A percentile compares a stretch with the other conserved stretches of the same genome.
Evolutionary conservation across 1,140 invertebrate genomes (phyloP).

Genomic region (Camponotus pennsylvanicus): DNA sequence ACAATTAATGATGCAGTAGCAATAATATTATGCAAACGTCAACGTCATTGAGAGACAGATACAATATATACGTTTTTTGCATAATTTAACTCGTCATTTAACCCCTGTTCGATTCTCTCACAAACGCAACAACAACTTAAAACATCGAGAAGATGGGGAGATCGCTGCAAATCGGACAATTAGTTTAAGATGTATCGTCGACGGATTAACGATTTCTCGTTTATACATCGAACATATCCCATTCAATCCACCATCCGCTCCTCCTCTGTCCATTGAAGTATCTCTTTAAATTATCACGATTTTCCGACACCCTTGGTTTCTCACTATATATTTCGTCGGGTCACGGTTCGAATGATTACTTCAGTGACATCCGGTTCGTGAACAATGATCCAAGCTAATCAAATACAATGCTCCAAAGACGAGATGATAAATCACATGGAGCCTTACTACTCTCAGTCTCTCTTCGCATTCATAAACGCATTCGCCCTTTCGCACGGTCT

Average conservation of each 20-base stretch:
- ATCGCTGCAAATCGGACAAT: conserved; percentile 78
- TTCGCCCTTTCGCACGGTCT: conserved; percentile 30
- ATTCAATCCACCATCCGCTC: not conserved
- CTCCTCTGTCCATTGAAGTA: not conserved
- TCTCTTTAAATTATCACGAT: conserved; percentile 30
- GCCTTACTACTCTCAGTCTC: conserved; percentile 38
- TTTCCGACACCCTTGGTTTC: not conserved
- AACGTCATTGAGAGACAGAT: conserved; percentile 81
- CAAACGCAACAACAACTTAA: conserved; percentile 80
- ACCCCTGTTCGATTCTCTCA: conserved; percentile 65
- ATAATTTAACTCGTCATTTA: conserved; percentile 74
- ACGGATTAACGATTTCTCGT: conserved; percentile 77
- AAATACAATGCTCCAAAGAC: conserved; percentile 46
- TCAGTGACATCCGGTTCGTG: not conserved
- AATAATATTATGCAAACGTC: conserved; percentile 83
- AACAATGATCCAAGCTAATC: conserved; percentile 51
- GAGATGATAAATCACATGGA: conserved; percentile 46
- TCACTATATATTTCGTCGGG: conserved; percentile 11
- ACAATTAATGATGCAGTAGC: conserved; percentile 83
- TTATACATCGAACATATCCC: conserved; percentile 15
- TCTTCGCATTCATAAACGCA: conserved; percentile 14
- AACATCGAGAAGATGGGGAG: conserved; percentile 73
- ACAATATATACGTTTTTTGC: conserved; percentile 75
- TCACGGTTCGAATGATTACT: conserved; percentile 9
- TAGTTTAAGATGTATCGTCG: conserved; percentile 79